phyloP scores from a whole-genome alignment of 1,140 invertebrate species.

The Dermatophagoides farinae region DNA sequence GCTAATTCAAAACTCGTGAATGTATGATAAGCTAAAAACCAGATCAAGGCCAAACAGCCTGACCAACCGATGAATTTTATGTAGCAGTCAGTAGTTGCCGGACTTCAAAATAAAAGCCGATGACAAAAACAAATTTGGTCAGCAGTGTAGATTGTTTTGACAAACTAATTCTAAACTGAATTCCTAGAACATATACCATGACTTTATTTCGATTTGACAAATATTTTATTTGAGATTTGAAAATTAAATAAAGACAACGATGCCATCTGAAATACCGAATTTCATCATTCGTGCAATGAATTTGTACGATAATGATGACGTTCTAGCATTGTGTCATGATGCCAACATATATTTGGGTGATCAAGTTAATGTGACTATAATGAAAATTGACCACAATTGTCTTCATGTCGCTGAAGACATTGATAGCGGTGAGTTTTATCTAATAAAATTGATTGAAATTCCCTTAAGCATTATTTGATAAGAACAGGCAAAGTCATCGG shows the following conservation, averaged over 20 bases:
- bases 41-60: no score
- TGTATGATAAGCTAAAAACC: no score
- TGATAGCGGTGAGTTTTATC: slow-evolving; percentile 5
- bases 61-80: no score
- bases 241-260: neutral
- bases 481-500: slow-evolving; percentile 17
- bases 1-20: no score
- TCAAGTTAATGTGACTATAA: slow-evolving; percentile 9
- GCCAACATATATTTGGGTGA: neutral
- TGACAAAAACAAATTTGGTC: no score
- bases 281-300: slow-evolving; percentile 7
- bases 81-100: no score
- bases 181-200: neutral
- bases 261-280: slow-evolving; percentile 6
- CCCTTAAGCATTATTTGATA: neutral
- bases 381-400: slow-evolving; percentile 10
- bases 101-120: no score
- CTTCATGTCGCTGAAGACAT: slow-evolving; percentile 8
- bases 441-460: neutral
- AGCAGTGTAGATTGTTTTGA: neutral
- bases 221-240: neutral
- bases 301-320: slow-evolving; percentile 9
- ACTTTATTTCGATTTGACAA: neutral
- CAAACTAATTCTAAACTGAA: neutral
- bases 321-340: slow-evolving; percentile 1